These are phyloP conservation scores for Osedax frankpressi DNA, from an alignment of 2,888 invertebrate species.

Conservation along the genomic window DNA sequence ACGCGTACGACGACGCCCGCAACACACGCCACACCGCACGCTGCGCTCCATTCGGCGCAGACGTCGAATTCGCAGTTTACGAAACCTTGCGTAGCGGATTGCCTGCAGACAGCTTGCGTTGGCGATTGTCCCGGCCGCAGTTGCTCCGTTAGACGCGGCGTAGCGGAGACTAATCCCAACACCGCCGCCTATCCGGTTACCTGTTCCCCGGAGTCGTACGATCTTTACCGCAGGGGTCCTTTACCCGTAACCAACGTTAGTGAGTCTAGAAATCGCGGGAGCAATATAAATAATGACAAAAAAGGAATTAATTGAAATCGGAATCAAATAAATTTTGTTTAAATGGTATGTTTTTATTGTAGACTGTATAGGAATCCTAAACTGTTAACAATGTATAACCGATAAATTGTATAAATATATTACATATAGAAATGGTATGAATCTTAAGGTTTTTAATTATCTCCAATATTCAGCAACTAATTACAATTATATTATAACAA, in stretches of 20 bases:
- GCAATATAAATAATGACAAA: too few relatives aligned
- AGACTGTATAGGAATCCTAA: too few relatives aligned
- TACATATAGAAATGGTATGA: background rate
- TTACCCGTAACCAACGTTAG: background rate
- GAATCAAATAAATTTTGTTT: background rate
- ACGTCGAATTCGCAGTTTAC: background rate
- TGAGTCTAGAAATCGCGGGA: too few relatives aligned
- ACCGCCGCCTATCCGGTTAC: background rate
- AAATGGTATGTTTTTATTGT: background rate
- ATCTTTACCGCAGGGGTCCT: background rate
- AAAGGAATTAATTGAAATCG: background rate
- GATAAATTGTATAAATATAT: background rate
- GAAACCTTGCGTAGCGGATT: conserved; percentile 23
- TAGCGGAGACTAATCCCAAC: background rate
- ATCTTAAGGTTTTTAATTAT: too few relatives aligned
- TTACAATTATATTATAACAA: too few relatives aligned
- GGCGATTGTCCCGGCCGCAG: conserved; percentile 34
- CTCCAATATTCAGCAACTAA: too few relatives aligned
- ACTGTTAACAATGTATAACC: too few relatives aligned
- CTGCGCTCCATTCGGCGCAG: background rate
- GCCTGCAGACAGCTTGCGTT: conserved; percentile 35
- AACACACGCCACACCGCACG: background rate
- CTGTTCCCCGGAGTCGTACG: background rate
- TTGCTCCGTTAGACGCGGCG: background rate
- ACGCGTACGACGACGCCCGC: background rate